Evolutionary conservation across 1,140 invertebrate genomes (phyloP), one percentile per base, ranked within the genome.

Genomic region (Holotrichia oblita): DNA sequence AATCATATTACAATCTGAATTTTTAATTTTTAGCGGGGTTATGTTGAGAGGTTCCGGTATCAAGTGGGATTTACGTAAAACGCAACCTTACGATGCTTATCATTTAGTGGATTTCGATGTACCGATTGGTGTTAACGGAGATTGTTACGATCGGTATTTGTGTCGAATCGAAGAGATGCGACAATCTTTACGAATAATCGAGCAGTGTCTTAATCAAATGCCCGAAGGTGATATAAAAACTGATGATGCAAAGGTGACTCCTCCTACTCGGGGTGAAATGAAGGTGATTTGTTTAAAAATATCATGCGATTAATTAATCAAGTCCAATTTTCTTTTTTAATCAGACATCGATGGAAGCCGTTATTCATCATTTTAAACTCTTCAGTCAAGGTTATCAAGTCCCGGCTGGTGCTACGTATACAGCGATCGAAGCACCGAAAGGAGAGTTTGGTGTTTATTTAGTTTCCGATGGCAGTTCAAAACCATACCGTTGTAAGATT

Each of bases 331-430:
- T 27, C 10, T 69, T 34, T 22, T 27, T 69, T 12, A 20, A 75
- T 24, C 40, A 84, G 90, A 90, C 90, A 24, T 94, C 93, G 8
- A 97, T 97, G 95, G 96, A 97, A 87, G 91, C 94, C 14, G 85
- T 97, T 12, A 97, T 97, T 83, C 95, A 97, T 87, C 96, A 97
- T 83, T 97, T 97, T 84, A 97, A 96, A 87, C 88, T 95, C 78
- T 96, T 92, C 83, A 91, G 93, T 9, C 93, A 95, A 87, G 96
- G 96, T 7, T 95, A 92, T 83, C 87, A 90, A 73, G 95, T 97
- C 9, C 96, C 95, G 0, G 94, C 95, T 17, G 96, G 95, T 4
- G 86, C 90, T 0, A 95, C 94, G 0, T 97, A 97, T 83, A 93
- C 93, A 0, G 90, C 92, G 12, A 90, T 93, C 3, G 95, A 97